phyloP scores from a whole-genome alignment of 2,888 invertebrate genomes.

The Thereva nobilitata region DNA sequence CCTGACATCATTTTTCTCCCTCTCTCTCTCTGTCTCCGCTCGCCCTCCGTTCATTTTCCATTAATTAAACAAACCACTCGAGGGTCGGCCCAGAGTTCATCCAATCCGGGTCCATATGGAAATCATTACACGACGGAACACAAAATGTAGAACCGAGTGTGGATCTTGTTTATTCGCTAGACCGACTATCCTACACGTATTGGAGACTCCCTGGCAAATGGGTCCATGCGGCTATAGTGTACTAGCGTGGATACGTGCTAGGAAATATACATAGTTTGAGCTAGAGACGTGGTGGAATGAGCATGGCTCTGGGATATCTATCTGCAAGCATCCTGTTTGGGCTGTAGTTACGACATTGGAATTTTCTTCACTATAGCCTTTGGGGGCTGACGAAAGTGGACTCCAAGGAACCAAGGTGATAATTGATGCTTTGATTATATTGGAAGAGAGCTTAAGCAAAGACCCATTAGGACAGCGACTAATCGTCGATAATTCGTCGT shows the following conservation, averaged over 20 bases:
- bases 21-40: not conserved
- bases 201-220: not conserved
- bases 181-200: slow-evolving; percentile 22
- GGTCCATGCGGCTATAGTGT: too few species aligned
- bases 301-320: not conserved
- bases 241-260: too few species aligned
- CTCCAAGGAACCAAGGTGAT: slow-evolving; percentile 25
- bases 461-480: slow-evolving; percentile 26
- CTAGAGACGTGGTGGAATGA: too few species aligned
- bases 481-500: not conserved
- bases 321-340: not conserved
- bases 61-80: slow-evolving; percentile 33
- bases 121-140: slow-evolving; percentile 7
- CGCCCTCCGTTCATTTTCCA: slow-evolving; percentile 16
- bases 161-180: slow-evolving; percentile 19
- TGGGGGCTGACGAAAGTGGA: slow-evolving; percentile 15
- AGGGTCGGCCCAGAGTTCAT: slow-evolving; percentile 18
- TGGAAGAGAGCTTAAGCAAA: slow-evolving; percentile 26
- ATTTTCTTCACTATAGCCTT: not conserved
- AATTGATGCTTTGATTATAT: slow-evolving; percentile 32
- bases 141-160: not conserved
- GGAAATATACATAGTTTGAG: too few species aligned
- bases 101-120: slow-evolving; percentile 19
- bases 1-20: slow-evolving; percentile 33
- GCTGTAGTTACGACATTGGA: not conserved